Percentiles rank a stretch among this genome's conserved stretches.
phyloP scores from a whole-genome alignment of 2,888 invertebrate genomes.

The Andrena fulva region DNA sequence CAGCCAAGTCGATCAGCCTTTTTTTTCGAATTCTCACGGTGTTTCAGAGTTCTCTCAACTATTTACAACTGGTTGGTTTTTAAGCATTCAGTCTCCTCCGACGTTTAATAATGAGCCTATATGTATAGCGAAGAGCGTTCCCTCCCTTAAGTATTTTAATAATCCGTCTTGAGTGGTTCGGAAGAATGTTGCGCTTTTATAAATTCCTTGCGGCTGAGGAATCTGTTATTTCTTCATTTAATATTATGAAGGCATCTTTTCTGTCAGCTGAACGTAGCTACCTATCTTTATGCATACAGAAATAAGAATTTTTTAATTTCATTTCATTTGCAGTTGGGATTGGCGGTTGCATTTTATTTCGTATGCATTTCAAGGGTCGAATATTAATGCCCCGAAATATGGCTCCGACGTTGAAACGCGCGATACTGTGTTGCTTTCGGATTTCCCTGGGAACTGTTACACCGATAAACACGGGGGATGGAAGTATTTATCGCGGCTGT shows the following conservation, averaged over 20 bases:
- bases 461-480: background rate
- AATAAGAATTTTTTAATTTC: too few relatives aligned
- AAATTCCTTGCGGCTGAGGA: background rate
- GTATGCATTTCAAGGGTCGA: too few relatives aligned
- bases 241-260: too few relatives aligned
- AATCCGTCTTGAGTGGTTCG: background rate
- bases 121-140: background rate
- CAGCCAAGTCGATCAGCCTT: constrained; percentile 8
- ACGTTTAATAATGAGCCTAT: background rate
- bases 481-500: constrained; percentile 12
- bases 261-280: too few relatives aligned
- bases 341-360: too few relatives aligned
- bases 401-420: too few relatives aligned
- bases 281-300: too few relatives aligned
- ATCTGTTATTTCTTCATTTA: too few relatives aligned
- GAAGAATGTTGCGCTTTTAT: background rate
- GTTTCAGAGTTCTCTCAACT: background rate
- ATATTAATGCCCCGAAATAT: too few relatives aligned
- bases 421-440: background rate
- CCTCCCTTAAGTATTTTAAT: constrained; percentile 5
- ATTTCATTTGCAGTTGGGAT: too few relatives aligned
- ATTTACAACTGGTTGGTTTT: constrained; percentile 1
- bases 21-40: background rate
- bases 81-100: background rate
- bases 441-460: background rate